Evolutionary conservation across 1,140 invertebrate genomes (phyloP).

Genomic region (Drosophila saltans): DNA sequence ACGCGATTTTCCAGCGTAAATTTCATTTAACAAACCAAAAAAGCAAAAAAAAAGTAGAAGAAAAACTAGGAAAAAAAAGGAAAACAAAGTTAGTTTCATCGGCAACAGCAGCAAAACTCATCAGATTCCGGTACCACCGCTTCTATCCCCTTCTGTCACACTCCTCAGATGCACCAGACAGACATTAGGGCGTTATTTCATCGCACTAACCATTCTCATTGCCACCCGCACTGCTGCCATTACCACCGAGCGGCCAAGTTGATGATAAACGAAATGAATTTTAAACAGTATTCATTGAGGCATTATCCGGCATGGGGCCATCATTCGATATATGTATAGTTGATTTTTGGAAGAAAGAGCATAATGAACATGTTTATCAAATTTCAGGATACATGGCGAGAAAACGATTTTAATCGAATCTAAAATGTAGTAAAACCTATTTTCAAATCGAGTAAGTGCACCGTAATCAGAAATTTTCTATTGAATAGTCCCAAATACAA

Average conservation of each 20-base stretch:
- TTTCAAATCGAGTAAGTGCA: no score
- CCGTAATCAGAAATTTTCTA: no score
- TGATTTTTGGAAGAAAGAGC: constrained; percentile 9
- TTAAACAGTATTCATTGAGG: constrained; percentile 72
- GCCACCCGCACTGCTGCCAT: neutral
- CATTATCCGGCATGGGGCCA: constrained; percentile 48
- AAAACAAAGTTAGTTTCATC: constrained; percentile 49
- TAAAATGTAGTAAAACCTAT: no score
- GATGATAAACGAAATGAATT: constrained; percentile 78
- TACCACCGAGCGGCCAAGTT: constrained; percentile 29
- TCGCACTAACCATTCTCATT: neutral
- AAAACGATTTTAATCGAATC: neutral
- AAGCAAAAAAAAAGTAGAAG: constrained; percentile 27
- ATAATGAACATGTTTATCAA: constrained; percentile 13
- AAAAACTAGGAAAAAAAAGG: constrained; percentile 13
- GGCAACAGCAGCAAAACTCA: constrained; percentile 58
- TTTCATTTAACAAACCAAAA: constrained; percentile 64
- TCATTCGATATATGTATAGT: constrained; percentile 6
- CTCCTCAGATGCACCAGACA: neutral
- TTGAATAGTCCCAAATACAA: no score
- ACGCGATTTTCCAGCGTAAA: constrained; percentile 74
- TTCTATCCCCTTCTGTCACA: neutral
- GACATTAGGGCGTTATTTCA: constrained; percentile 14
- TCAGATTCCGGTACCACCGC: constrained; percentile 25
- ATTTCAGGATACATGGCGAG: neutral